Evolutionary conservation across 2,113 vertebrate species (phyloP).

Genomic region (Centrocercus urophasianus): DNA sequence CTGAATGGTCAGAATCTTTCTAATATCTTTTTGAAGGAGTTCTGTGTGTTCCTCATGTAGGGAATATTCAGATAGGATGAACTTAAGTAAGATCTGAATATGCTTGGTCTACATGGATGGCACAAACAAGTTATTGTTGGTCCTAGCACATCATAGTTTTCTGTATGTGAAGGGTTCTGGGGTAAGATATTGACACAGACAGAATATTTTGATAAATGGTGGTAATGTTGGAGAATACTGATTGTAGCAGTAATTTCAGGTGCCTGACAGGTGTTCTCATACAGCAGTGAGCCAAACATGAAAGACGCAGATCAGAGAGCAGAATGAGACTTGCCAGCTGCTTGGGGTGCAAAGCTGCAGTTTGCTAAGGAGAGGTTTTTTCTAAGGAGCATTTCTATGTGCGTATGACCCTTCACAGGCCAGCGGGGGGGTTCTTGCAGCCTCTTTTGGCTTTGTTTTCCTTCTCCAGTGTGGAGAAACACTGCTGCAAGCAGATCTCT

Average conservation of each 20-base stretch:
- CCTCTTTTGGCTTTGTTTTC: not conserved
- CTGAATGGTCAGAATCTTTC: not conserved
- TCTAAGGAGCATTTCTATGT: not conserved
- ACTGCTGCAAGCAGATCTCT: fast-evolving
- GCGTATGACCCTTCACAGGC: not conserved
- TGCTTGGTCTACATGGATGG: not conserved
- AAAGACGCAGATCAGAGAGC: not conserved
- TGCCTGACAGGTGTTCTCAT: not conserved
- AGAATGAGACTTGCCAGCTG: not conserved
- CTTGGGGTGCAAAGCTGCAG: not conserved
- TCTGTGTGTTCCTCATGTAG: not conserved
- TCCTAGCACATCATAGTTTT: not conserved
- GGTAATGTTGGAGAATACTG: not conserved
- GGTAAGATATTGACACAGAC: not conserved
- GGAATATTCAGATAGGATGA: not conserved
- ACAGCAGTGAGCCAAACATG: not conserved
- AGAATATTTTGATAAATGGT: not conserved
- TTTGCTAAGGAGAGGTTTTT: not conserved
- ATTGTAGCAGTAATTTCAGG: not conserved
- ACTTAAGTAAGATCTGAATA: not conserved
- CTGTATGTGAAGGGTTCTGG: not conserved
- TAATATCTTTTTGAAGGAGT: not conserved
- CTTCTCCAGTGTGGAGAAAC: not conserved
- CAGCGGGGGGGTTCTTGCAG: fast-evolving
- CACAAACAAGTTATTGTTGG: not conserved